Percentiles rank a stretch among this genome's conserved stretches.
Conservation (phyloP, 1,140 invertebrate genomes). For the Eueides isabella region DNA sequence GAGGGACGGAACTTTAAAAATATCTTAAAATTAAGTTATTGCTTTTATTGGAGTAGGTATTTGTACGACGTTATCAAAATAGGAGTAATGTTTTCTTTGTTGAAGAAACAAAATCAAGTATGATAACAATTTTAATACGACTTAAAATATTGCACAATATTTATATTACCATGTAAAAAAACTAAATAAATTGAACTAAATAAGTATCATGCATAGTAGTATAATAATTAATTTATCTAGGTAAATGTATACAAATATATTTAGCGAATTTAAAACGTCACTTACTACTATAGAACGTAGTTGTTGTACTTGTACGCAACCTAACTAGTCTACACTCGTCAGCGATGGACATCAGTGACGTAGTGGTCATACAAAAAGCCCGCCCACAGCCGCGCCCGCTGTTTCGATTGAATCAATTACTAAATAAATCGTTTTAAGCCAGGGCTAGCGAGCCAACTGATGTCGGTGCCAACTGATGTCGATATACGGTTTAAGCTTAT, state of each 20-base stretch:
- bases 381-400: constrained; percentile 50
- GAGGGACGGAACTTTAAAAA: no score
- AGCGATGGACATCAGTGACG: background rate
- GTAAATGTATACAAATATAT: background rate
- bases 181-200: background rate
- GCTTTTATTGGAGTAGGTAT: no score
- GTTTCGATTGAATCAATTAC: constrained; percentile 49
- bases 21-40: no score
- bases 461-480: constrained; percentile 12
- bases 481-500: no score
- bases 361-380: background rate
- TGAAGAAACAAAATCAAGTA: background rate
- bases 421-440: constrained; percentile 32
- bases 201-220: background rate
- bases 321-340: background rate
- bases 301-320: background rate
- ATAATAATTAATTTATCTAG: no score
- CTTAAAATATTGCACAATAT: background rate
- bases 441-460: constrained; percentile 28
- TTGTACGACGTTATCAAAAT: no score
- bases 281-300: background rate
- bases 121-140: background rate
- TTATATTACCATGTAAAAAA: background rate
- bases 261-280: constrained; percentile 7
- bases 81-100: background rate